Percentiles rank a stretch among this genome's conserved stretches.
Evolutionary conservation across 2,797 vertebrate genomes (phyloP).

Genomic region (Caiman crocodilus): DNA sequence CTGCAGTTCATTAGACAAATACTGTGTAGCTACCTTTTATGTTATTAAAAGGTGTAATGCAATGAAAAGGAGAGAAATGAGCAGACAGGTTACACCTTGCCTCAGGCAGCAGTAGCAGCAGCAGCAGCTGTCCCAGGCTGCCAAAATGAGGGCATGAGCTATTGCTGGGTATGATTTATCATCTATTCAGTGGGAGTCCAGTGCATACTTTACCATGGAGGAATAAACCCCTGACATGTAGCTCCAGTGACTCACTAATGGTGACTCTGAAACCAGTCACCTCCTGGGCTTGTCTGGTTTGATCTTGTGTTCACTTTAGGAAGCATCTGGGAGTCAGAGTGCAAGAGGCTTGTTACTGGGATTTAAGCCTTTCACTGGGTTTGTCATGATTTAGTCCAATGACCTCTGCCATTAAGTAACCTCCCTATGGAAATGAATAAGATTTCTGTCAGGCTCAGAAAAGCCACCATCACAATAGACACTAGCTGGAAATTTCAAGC

Average conservation of each 20-base stretch:
- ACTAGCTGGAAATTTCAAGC: not conserved
- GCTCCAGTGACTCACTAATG: not conserved
- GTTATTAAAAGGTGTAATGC: not conserved
- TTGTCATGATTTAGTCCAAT: not conserved
- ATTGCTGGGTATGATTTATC: not conserved
- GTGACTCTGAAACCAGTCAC: not conserved
- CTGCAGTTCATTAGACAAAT: not conserved
- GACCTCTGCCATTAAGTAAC: not conserved
- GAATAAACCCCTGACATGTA: accelerated
- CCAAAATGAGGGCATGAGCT: not conserved
- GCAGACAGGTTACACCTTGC: not conserved
- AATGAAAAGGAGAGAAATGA: not conserved
- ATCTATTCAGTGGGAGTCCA: too few relatives aligned
- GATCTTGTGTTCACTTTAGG: not conserved
- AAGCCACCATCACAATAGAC: not conserved
- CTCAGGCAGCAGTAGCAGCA: not conserved
- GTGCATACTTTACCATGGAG: not conserved
- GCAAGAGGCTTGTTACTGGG: not conserved
- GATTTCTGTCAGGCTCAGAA: not conserved
- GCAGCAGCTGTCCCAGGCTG: not conserved
- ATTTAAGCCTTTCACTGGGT: not conserved
- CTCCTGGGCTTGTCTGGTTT: not conserved
- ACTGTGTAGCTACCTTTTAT: not conserved
- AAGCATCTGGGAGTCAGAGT: not conserved
- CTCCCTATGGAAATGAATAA: not conserved